These are phyloP conservation scores for Abrostola tripartita DNA, from an alignment of 2,888 invertebrate genomes.

Conservation along the genomic window DNA sequence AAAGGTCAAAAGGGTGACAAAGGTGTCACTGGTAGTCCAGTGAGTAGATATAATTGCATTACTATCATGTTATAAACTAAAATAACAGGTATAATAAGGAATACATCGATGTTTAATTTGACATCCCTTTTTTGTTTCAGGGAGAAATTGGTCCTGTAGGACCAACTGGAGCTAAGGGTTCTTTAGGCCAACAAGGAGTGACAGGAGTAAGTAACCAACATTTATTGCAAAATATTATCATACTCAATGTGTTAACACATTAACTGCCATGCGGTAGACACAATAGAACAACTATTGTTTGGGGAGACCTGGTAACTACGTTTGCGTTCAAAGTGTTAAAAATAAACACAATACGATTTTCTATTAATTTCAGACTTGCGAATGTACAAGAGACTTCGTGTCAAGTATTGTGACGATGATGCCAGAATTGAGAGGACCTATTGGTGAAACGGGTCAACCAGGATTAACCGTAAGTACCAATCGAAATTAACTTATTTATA, in stretches of 20 bases:
- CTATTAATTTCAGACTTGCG: slow-evolving; percentile 63
- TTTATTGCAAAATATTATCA: neutral
- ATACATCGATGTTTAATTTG: neutral
- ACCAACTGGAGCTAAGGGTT: slow-evolving; percentile 20
- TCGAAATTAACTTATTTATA: too few relatives aligned
- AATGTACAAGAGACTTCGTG: slow-evolving; percentile 71
- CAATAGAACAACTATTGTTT: too few relatives aligned
- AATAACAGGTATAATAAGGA: neutral
- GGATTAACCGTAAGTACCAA: slow-evolving; percentile 52
- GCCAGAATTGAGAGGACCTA: slow-evolving; percentile 85
- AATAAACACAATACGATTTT: too few relatives aligned
- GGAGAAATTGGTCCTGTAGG: slow-evolving; percentile 55
- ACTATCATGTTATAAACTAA: neutral
- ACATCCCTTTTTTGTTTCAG: slow-evolving; percentile 7
- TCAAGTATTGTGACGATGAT: slow-evolving; percentile 67
- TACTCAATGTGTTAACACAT: neutral
- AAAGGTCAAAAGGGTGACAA: slow-evolving; percentile 45
- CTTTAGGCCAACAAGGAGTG: slow-evolving; percentile 20
- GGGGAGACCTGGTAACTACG: too few relatives aligned
- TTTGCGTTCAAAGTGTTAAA: too few relatives aligned
- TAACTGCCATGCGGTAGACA: too few relatives aligned
- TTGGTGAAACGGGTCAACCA: slow-evolving; percentile 74
- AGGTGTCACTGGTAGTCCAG: slow-evolving; percentile 53
- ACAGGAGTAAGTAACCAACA: slow-evolving; percentile 46
- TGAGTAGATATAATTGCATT: slow-evolving; percentile 24